Base-by-base conservation (phyloP, 2,888 invertebrate species). In the Eucera pruinosa region DNA sequence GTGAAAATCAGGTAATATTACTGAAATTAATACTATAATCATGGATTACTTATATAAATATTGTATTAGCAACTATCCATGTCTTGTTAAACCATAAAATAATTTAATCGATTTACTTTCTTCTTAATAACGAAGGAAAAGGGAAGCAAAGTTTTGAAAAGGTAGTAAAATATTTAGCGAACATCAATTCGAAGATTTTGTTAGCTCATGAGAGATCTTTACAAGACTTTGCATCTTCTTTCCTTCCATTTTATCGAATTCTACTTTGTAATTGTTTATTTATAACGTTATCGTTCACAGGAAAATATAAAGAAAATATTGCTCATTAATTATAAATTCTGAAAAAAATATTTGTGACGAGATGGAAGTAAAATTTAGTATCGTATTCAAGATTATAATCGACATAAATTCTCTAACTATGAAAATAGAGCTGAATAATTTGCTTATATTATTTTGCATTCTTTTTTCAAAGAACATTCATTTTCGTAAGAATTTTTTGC, bases 121-220 rank as follows among this genome's bases (percentile, higher is more conserved):
- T 4, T 27, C 15, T 45, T 9, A 9, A 23, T 20, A 25, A 11
- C 13, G n/a, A 54, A 30, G 20, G 20, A 48, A 61, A 27, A 25
- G 33, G 27, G 20, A 72, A 64, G 25, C 39, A 25, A 69, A 69
- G 25, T 61, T 70, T 48, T 55, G 9, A 55, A 69, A 33, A 45
- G 39, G 7, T 25, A 27, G 61, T 13, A 45, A 30, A 30, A 55
- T 15, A 20, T 27, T 52, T 9, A 25, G 23, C 18, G n/a, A 41
- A 18, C 7, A 25, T 15, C 2, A 20, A 58, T 48, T 33, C 2
- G 23, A 15, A 36, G 4, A 13, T 48, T 30, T 41, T 65, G 9
- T 47, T 45, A 23, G 15, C 9, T 54, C n/a, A 39, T 9, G 5
- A 18, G 43, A 13, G 9, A 30, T 48, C n/a, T 20, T 61, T 36